Evolutionary conservation across 2,888 invertebrate genomes (phyloP), one percentile per base, ranked within the genome.

Genomic region (Catocala fraxini): DNA sequence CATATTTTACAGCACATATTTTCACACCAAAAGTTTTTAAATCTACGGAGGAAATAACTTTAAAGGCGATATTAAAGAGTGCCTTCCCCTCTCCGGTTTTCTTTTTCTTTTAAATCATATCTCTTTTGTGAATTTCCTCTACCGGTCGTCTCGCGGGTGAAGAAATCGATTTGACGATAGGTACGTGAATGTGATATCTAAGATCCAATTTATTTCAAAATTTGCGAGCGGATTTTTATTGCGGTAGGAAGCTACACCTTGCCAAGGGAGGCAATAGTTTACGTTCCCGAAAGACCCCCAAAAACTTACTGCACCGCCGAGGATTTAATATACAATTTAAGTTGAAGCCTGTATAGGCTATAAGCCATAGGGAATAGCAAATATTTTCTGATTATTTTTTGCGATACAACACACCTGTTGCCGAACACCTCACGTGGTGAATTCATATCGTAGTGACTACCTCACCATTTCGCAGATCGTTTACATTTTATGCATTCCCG

Each of bases 161-260:
- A 81, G 82, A 88, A 88, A 89, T 89, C 88, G 87, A 89, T 88
- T 87, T 85, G 77, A 79, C 81, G 79, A 83, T 81, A 77, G 83
- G 81, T 75, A 84, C 84, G 85, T 82, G 86, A 85, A 88, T 88
- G 75, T 83, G 80, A 84, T 84, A 85, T 80, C 25, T 25, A 25
- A 25, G 25, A 25, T 25, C 73, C 85, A 84, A 88, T 87, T 88
- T 86, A 88, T 88, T 88, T 82, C 71, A 82, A 88, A 87, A 75
- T 84, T 87, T 84, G 84, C 72, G 85, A 83, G 79, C 63, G 66
- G 88, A 88, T 89, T 89, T 88, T 87, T 85, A 87, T 88, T 86
- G 82, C 72, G 75, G 59, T 59, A 51, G 63, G 68, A 73, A 64
- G 60, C 61, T 65, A 61, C 51, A 48, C 49, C 13, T 46, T 59